Evolutionary conservation across 2,797 vertebrate species (phyloP).

Genomic region (Xyrichtys novacula): DNA sequence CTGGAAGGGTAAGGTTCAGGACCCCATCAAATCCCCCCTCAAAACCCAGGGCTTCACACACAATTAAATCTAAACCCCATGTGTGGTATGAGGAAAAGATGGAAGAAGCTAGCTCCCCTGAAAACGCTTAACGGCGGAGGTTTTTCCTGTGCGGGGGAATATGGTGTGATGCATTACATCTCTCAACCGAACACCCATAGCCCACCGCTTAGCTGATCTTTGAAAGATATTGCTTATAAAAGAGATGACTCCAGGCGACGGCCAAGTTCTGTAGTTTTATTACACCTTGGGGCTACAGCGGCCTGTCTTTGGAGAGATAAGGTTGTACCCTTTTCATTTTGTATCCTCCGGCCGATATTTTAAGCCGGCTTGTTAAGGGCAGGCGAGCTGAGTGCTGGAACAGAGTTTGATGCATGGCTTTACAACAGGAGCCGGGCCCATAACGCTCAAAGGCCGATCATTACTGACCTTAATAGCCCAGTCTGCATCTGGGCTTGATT

Average conservation of each 20-base stretch:
- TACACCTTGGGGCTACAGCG: slow-evolving; percentile 91
- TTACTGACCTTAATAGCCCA: slow-evolving; percentile 86
- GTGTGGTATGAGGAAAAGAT: slow-evolving; percentile 59
- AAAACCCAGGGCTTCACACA: slow-evolving; percentile 67
- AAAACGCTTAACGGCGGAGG: slow-evolving; percentile 68
- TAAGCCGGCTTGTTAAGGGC: slow-evolving; percentile 88
- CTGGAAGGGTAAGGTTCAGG: slow-evolving; percentile 56
- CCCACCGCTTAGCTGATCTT: slow-evolving; percentile 90
- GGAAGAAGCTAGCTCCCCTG: slow-evolving; percentile 59
- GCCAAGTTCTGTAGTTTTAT: slow-evolving; percentile 95
- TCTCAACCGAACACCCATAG: slow-evolving; percentile 77
- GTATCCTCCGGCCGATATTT: slow-evolving; percentile 93
- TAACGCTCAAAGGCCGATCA: slow-evolving; percentile 86
- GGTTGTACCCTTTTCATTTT: slow-evolving; percentile 97
- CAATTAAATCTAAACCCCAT: slow-evolving; percentile 79
- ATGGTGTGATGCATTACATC: slow-evolving; percentile 84
- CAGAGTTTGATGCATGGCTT: slow-evolving; percentile 83
- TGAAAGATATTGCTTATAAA: slow-evolving; percentile 96
- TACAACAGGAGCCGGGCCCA: slow-evolving; percentile 83
- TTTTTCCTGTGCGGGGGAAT: slow-evolving; percentile 70
- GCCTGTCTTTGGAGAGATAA: slow-evolving; percentile 95
- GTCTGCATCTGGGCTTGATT: slow-evolving; percentile 84
- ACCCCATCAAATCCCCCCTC: slow-evolving; percentile 70
- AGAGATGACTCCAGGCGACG: slow-evolving; percentile 91
- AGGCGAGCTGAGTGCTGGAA: slow-evolving; percentile 82